Base-by-base conservation (phyloP, 2,113 vertebrate species). In the Piaya cayana region DNA sequence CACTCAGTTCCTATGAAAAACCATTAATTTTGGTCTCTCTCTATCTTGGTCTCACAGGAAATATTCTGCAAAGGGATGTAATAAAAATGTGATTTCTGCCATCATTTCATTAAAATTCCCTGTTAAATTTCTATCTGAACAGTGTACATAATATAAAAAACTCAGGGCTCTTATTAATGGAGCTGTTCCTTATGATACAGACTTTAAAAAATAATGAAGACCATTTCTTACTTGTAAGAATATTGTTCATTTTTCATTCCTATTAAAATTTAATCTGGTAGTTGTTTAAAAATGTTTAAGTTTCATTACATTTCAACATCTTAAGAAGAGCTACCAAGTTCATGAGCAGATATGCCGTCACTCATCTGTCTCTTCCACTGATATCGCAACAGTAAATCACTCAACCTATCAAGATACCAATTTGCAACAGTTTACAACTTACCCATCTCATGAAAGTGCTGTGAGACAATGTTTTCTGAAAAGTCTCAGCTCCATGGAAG, bases 191-290 rank as follows among this genome's bases (percentile, higher is more conserved):
- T 95, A 96, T 88, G 93, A 95, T 87, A 85, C 8, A 3, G 87
- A 78, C 95, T 98, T 97, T 95, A 93, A 97, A 97, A 97, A 92
- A 94, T 91, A 97, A 97, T 96, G 94, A 96, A 97, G 96, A 95
- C 78, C 75, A 74, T 95, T 89, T 92, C 81, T 89, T 92, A 95
- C 82, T 93, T 89, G 93, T 92, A 92, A 93, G 91, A 95, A 94
- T 97, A 96, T 91, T 96, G 96, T 81, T 96, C 91, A 96, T 95
- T 94, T 97, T 97, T 97, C 90, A 96, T 91, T 85, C 70, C 88
- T 95, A 95, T 95, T 97, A 98, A 97, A 96, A 93, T 97, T 93
- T 97, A 96, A 96, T 90, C 92, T 92, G 78, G 80, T 95, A 95
- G 94, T 95, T 96, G 63, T 96, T 97, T 96, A 96, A 95, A 95